Base-by-base conservation (phyloP, 1,140 invertebrate species). In the Goniozus legneri region DNA sequence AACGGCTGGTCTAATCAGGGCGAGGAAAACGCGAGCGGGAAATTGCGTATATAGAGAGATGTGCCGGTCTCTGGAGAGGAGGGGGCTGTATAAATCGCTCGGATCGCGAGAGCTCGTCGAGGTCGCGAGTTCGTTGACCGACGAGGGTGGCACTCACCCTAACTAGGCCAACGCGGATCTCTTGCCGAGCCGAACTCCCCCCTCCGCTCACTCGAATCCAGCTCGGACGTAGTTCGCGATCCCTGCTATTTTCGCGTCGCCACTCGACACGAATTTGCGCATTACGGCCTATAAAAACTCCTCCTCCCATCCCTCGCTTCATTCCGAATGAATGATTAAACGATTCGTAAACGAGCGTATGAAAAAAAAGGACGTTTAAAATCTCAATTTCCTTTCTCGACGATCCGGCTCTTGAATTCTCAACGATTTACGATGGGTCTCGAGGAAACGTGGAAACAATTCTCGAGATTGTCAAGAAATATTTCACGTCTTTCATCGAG, bases 81-180 rank as follows among this genome's bases (percentile, higher is more conserved):
- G 19, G 15, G 24, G 44, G 32, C 22, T 38, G 50, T 18, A 46
- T 50, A 52, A 58, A 24, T 51, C 38, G 50, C 24, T 50, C 35
- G 58, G 46, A 56, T 52, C 61, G 63, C 56, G 53, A 53, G 64
- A 27, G 24, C 24, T 27, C 61, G 59, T 56, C 60, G 69, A 71
- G 72, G 71, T 75, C 72, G 57, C 58, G 60, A 59, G 69, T 69
- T 75, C 69, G 60, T 68, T 66, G 71, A 75, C 69, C 71, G 61
- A 34, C 49, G 60, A 64, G 65, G 67, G 69, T 70, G 60, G 62
- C 62, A 68, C 65, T 71, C 64, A 57, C 54, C 61, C 64, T 64
- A 73, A 71, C 67, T 71, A 66, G 71, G 71, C 61, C 67, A 73
- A 52, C 56, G 33, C 47, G 44, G 54, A 51, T 59, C 41, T 50